phyloP scores from a whole-genome alignment of 2,797 vertebrate species.

The Etheostoma perlongum region DNA sequence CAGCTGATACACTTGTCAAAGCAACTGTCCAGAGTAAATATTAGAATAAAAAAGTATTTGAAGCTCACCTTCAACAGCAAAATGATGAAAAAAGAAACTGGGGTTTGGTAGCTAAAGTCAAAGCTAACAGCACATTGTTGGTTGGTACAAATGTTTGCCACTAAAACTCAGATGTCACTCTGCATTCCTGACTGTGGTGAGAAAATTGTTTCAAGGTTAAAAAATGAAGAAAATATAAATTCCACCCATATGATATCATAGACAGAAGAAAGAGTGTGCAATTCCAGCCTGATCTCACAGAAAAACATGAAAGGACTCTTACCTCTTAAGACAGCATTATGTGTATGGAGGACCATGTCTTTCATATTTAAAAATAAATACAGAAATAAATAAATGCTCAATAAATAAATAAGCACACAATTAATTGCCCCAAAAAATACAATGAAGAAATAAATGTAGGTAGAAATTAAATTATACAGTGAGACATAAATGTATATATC shows the following conservation, averaged over 20 bases:
- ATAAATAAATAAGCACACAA: too few species aligned
- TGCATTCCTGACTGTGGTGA: conserved; percentile 44
- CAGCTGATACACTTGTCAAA: not conserved
- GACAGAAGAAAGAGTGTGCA: not conserved
- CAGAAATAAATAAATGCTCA: too few species aligned
- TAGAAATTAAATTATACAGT: too few species aligned
- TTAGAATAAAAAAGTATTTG: not conserved
- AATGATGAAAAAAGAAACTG: not conserved
- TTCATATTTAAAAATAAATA: too few species aligned
- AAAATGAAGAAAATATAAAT: conserved; percentile 19
- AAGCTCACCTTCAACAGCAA: not conserved
- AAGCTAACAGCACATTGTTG: not conserved
- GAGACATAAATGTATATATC: too few species aligned
- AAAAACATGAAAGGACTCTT: too few species aligned
- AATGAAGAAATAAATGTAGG: too few species aligned
- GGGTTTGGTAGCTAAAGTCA: not conserved
- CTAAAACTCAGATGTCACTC: conserved; percentile 23
- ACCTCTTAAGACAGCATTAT: too few species aligned
- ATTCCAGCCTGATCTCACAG: too few species aligned
- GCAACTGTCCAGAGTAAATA: not conserved
- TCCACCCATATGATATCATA: not conserved
- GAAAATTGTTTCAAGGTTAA: conserved; percentile 25
- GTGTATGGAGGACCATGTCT: too few species aligned
- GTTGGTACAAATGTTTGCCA: conserved; percentile 26
- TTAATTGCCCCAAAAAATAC: too few species aligned